Evolutionary conservation across 1,140 invertebrate species (phyloP), one percentile per base, ranked within the genome.

Genomic region (Prorops nasuta): DNA sequence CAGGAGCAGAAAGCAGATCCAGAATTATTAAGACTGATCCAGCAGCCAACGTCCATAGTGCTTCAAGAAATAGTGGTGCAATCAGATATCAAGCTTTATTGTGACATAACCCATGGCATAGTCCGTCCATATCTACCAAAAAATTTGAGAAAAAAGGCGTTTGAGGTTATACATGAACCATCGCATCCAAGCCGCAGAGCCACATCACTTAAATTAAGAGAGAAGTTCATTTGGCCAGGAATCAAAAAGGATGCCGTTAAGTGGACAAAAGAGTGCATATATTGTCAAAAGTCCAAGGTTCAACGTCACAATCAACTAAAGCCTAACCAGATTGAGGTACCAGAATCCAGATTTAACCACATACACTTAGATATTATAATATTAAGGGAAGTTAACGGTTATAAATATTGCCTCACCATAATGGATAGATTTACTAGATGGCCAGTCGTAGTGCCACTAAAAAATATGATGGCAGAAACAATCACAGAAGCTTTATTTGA

Each of bases 271-370:
- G 7, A 3, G 4, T 66, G 58, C 37, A 8, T 61, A 6, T n/a
- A 20, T 1, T 67, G 58, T 31, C 58, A 69, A 42, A 24, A 20
- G 14, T 36, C 24, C 2, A 69, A 71, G 41, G 44, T 68, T 14
- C 16, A 32, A 0, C 37, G 56, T 9, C 64, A 69, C 40, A 49
- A 32, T 8, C 20, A 28, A 6, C 1, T n/a, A 4, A 1, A 8
- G 3, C 46, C 36, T 0, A 9, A 9, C 4, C 38, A 45, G 10
- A 39, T 54, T 14, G 40, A 35, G 1, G 40, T 48, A 1, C 51
- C 54, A 6, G 40, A 51, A 3, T n/a, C 3, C 0, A 22, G 67
- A 6, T 76, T 77, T 44, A 8, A 53, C 2, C 66, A 72, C 37
- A 43, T 78, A 1, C 38, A 49, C 34, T 1, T 49, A 1, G 48